Base-by-base conservation (phyloP, 2,888 invertebrate genomes). In the Idaea dimidiata region DNA sequence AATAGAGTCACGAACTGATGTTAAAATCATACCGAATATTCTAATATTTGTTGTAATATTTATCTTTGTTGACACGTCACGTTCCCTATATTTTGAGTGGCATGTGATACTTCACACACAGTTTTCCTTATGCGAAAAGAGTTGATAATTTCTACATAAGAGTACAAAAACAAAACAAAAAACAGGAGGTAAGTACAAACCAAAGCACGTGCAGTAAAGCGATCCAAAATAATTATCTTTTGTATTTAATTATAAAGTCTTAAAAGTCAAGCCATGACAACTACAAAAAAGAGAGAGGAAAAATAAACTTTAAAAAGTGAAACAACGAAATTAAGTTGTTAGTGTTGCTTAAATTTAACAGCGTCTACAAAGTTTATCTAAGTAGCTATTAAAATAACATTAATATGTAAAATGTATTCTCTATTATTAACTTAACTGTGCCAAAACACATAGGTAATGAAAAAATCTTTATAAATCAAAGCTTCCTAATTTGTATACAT, bases 11-110 rank as follows among this genome's bases (percentile, higher is more conserved):
- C 43, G 43, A 43, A 43, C 43, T 43, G 43, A 43, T 43, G 43
- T 43, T 10, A 43, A 43, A 43, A 43, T 43, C 43, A 43, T 43
- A 43, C 43, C 10, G 43, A 43, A 43, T 43, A 43, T 43, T 14
- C 43, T 43, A 43, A 43, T 43, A 43, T 43, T 43, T 43, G 10
- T 43, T 14, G 10, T 43, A 43, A 43, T 43, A 43, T 43, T 43
- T 43, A 43, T 43, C 43, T 43, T 43, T 43, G 43, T 43, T 43
- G 43, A 43, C 43, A 43, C 43, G 43, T 43, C 43, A 43, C 43
- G 43, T 43, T 43, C 14, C 10, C 8, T 43, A 43, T 14, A 10
- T 10, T 43, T 8, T 24, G 24, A 24, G 24, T 5, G 10, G 43
- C 43, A 43, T 43, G 43, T 43, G 43, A 43, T 43, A 43, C 43